A percentile compares a stretch with the other conserved stretches of the same genome.
Evolutionary conservation across 2,888 invertebrate genomes (phyloP).

Genomic region (Margaritifera margaritifera): DNA sequence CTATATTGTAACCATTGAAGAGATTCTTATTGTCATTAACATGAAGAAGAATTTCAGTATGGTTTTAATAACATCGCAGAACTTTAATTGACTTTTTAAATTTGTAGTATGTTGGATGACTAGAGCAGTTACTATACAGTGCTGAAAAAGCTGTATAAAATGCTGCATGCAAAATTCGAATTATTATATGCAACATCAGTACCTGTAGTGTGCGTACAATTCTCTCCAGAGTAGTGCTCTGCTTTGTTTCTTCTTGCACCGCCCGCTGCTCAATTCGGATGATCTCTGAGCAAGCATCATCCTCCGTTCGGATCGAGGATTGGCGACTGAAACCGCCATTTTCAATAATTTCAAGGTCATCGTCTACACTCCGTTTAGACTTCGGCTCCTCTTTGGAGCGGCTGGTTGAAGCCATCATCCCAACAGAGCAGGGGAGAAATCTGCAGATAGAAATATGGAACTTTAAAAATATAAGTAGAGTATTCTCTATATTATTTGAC

Average conservation of each 20-base stretch:
- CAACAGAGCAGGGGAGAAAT: not conserved
- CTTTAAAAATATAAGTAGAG: not conserved
- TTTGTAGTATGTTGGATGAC: no score
- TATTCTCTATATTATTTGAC: no score
- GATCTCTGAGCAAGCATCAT: slow-evolving; percentile 67
- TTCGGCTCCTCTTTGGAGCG: slow-evolving; percentile 24
- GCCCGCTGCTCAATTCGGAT: slow-evolving; percentile 63
- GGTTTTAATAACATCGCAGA: no score
- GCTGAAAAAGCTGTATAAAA: no score
- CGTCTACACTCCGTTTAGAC: slow-evolving; percentile 21
- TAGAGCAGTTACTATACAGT: no score
- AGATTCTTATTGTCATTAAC: no score
- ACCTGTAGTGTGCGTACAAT: slow-evolving; percentile 65
- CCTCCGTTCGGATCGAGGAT: slow-evolving; percentile 54
- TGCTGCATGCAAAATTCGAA: not conserved
- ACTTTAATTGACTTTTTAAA: no score
- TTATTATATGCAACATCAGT: slow-evolving; percentile 2
- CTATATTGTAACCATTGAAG: no score
- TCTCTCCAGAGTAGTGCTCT: slow-evolving; percentile 48
- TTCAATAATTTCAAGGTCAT: slow-evolving; percentile 57
- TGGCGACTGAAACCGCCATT: slow-evolving; percentile 65
- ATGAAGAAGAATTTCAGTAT: no score
- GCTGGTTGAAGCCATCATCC: slow-evolving; percentile 51
- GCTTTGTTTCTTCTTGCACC: slow-evolving; percentile 41
- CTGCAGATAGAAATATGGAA: not conserved